Evolutionary conservation across 2,888 invertebrate species (phyloP), one percentile per base, ranked within the genome.

Genomic region (Pterostichus niger): DNA sequence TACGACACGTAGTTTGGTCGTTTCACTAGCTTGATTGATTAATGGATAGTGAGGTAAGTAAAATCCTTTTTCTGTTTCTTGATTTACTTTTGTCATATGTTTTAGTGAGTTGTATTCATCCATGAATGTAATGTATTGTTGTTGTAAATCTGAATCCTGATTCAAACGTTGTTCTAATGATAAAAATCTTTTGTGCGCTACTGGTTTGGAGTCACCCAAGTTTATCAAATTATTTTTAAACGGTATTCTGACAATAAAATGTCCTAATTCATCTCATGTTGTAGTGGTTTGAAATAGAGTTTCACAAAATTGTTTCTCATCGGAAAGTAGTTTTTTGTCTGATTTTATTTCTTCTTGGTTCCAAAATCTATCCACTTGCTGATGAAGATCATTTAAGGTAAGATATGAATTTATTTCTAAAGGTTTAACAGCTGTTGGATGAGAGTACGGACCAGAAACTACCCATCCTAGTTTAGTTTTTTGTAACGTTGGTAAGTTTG

Each of bases 11-110:
- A 82, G 17, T 31, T 82, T 82, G n/a, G 76, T 82, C 2, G 76
- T 76, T 24, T 49, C 33, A 33, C 84, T 84, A 17, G 33, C 9
- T 17, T 33, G 17, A 33, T 79, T 84, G 4, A 84, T 24, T 5
- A 84, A 82, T 7, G 75, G 35, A 75, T 84, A 84, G 54, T 84
- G 84, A 5, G 84, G 84, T 7, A 84, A 49, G 24, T 79, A 85
- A 68, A 46, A 54, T 35, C 61, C 54, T 0, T 49, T 35, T 7
- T 24, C 40, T 54, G 13, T 31, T 9, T 9, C 24, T n/a, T n/a
- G n/a, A n/a, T n/a, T n/a, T n/a, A n/a, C n/a, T 54, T 84, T 61
- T 2, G 44, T 81, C 64, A 81, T 81, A 46, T 84, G 84, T n/a
- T 81, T 75, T 35, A 75, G 75, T 33, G 44, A 5, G 15, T 13